phyloP scores from a whole-genome alignment of 2,113 vertebrate genomes.

The Phylloscopus trochiloides region DNA sequence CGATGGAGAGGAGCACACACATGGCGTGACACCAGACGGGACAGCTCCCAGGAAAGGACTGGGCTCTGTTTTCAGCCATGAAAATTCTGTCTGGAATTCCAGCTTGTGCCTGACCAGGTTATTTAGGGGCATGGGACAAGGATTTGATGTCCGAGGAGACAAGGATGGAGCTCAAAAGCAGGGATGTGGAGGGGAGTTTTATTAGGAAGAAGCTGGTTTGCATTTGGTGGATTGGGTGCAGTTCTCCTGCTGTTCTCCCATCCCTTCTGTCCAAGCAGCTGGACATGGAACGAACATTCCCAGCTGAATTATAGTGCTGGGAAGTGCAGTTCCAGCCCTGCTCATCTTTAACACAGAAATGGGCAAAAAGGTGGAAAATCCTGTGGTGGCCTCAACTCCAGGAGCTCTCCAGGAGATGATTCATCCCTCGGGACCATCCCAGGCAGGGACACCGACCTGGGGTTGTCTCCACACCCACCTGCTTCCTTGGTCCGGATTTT shows the following conservation, averaged over 20 bases:
- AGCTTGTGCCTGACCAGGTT: neutral
- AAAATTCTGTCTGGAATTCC: neutral
- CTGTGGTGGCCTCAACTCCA: neutral
- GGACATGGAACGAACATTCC: neutral
- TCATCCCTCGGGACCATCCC: neutral
- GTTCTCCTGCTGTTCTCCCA: neutral
- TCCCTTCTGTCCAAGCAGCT: neutral
- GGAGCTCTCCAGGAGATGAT: neutral
- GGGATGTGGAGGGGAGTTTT: neutral
- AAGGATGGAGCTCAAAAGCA: neutral
- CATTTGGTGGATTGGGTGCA: neutral
- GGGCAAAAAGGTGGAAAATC: neutral
- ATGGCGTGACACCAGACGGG: fast-evolving
- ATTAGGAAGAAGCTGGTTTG: neutral
- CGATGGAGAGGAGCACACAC: neutral
- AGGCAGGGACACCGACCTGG: neutral
- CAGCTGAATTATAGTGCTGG: neutral
- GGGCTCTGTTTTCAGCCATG: neutral
- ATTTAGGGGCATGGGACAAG: neutral
- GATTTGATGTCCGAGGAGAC: neutral
- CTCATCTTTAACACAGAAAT: neutral
- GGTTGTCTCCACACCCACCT: conserved; percentile 68
- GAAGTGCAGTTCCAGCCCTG: neutral
- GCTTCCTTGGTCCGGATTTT: conserved; percentile 89
- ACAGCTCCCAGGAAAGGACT: neutral